These are phyloP conservation scores for Macrochelys suwanniensis DNA, from an alignment of 2,797 vertebrate genomes.

Conservation along the genomic window DNA sequence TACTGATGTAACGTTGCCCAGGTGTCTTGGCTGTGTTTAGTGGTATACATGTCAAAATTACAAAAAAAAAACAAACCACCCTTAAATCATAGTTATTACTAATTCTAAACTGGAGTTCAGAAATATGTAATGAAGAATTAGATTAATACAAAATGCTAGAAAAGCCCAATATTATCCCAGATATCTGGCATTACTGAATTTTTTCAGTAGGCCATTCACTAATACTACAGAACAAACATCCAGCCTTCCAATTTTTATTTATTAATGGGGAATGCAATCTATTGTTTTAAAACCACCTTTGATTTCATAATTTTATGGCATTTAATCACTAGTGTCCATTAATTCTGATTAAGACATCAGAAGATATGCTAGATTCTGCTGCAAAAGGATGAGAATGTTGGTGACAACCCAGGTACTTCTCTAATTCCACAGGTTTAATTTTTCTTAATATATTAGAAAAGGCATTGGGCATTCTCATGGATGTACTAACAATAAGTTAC, in stretches of 20 bases:
- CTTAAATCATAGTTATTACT: not conserved
- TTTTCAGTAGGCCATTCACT: not conserved
- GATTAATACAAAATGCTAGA: not conserved
- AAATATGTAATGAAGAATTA: not conserved
- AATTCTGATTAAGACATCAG: not conserved
- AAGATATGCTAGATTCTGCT: not conserved
- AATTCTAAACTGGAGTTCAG: not conserved
- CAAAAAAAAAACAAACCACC: too few relatives aligned
- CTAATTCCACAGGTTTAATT: not conserved
- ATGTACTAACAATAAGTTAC: not conserved
- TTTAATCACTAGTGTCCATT: not conserved
- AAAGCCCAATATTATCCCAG: not conserved
- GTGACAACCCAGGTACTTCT: not conserved
- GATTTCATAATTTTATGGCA: not conserved
- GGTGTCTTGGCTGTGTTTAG: not conserved
- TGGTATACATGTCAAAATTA: not conserved
- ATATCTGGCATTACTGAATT: not conserved
- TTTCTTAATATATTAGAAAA: not conserved
- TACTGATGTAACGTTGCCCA: not conserved
- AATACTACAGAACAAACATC: not conserved
- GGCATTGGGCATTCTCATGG: not conserved
- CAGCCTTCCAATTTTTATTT: not conserved
- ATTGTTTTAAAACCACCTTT: not conserved
- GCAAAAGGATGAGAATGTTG: not conserved
- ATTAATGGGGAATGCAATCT: not conserved